These are phyloP conservation scores for Diachasmimorpha longicaudata DNA, from an alignment of 1,140 invertebrate species.

Conservation along the genomic window DNA sequence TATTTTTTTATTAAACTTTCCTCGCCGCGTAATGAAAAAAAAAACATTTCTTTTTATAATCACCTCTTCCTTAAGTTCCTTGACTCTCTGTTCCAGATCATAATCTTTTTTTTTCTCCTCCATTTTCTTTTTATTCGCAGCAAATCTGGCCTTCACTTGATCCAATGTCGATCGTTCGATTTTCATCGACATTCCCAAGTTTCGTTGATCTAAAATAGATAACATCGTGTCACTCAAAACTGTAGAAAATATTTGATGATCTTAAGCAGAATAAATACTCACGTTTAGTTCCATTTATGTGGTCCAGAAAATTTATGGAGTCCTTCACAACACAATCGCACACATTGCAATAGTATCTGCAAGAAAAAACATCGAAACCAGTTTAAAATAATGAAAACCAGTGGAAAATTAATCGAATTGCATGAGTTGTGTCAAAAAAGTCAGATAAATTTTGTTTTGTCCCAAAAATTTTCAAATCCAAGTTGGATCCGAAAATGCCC, in stretches of 20 bases:
- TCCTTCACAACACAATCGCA: conserved; percentile 99
- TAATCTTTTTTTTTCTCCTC: conserved; percentile 98
- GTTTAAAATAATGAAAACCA: not conserved
- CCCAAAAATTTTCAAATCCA: no score
- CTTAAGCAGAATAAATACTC: conserved; percentile 46
- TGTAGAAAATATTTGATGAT: not conserved
- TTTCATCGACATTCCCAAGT: conserved; percentile 99
- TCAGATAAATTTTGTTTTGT: no score
- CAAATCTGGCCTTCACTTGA: conserved; percentile 94
- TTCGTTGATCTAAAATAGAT: conserved; percentile 82
- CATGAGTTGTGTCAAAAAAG: no score
- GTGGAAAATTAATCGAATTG: no score
- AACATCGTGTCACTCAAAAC: conserved; percentile 28
- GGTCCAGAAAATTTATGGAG: conserved; percentile 98
- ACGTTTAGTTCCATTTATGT: conserved; percentile 99
- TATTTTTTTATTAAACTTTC: no score
- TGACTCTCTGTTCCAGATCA: conserved; percentile 87
- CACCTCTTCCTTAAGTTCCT: conserved; percentile 93
- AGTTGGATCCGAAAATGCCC: no score
- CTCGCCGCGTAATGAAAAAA: no score
- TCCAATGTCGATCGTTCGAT: conserved; percentile 95
- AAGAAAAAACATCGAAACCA: conserved; percentile 21
- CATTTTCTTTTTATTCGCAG: conserved; percentile 90
- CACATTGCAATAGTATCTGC: conserved; percentile 96
- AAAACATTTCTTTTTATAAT: not conserved